Conservation (phyloP, 2,113 vertebrate genomes). For the Marmota flaviventris region DNA sequence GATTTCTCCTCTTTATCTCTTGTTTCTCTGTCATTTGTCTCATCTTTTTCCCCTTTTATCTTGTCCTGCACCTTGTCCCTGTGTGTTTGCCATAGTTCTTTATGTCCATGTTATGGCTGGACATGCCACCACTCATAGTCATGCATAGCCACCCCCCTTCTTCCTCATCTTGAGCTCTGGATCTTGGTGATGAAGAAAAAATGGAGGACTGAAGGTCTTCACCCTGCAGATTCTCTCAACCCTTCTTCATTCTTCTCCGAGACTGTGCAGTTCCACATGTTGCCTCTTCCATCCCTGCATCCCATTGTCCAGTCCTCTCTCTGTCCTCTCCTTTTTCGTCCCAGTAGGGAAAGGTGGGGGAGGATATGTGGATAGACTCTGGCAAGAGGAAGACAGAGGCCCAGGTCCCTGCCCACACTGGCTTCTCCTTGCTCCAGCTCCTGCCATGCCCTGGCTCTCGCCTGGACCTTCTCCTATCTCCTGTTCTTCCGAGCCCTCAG, state of each 20-base stretch:
- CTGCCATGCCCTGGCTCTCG: slow-evolving; percentile 90
- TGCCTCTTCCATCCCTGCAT: no score
- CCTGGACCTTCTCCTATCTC: slow-evolving; percentile 95
- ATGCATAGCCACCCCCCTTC: not conserved
- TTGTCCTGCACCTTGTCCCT: not conserved
- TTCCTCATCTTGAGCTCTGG: not conserved
- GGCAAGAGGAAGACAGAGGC: not conserved
- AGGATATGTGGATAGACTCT: not conserved
- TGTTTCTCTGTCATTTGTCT: not conserved
- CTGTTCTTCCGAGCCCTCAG: slow-evolving; percentile 92
- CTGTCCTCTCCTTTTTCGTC: not conserved
- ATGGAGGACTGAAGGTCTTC: not conserved
- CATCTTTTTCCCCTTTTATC: not conserved
- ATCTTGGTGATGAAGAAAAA: not conserved
- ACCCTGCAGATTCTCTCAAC: not conserved
- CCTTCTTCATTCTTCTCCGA: not conserved
- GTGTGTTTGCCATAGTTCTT: not conserved
- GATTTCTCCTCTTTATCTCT: not conserved
- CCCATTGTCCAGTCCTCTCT: not conserved
- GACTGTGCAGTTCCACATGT: not conserved
- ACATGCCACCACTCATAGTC: not conserved
- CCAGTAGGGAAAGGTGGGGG: not conserved
- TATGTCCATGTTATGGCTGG: not conserved
- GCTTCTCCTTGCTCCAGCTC: slow-evolving; percentile 83
- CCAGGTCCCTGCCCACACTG: not conserved